A percentile compares a stretch with the other conserved stretches of the same genome.
Evolutionary conservation across 2,797 vertebrate species (phyloP).

Genomic region (Nothura maculosa): DNA sequence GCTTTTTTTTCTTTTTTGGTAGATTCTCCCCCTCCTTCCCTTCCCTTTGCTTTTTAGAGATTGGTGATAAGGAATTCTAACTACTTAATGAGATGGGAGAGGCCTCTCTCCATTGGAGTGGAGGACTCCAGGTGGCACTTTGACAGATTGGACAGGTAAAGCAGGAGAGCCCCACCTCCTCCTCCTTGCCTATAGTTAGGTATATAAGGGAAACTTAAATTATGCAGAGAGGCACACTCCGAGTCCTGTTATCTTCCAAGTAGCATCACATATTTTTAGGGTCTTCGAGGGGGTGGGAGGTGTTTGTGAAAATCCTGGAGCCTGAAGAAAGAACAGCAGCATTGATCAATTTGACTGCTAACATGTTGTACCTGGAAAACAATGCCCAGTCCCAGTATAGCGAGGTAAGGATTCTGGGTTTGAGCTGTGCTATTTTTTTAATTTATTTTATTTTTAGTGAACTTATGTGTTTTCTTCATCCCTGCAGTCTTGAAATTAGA

Average conservation of each 20-base stretch:
- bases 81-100: constrained; percentile 89
- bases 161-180: constrained; percentile 89
- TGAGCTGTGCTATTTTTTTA: constrained; percentile 19
- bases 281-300: constrained; percentile 87
- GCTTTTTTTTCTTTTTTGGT: constrained; percentile 55
- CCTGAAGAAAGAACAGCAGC: constrained; percentile 96
- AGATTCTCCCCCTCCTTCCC: not conserved
- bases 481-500: not conserved
- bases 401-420: constrained; percentile 91
- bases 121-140: constrained; percentile 90
- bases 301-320: constrained; percentile 95
- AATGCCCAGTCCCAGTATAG: constrained; percentile 94
- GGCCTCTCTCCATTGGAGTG: constrained; percentile 86
- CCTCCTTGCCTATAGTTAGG: constrained; percentile 84
- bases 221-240: constrained; percentile 85
- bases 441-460: constrained; percentile 19
- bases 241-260: constrained; percentile 84
- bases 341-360: constrained; percentile 98
- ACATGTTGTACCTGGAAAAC: constrained; percentile 99
- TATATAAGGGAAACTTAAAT: constrained; percentile 93
- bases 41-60: constrained; percentile 81
- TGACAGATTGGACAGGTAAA: constrained; percentile 94
- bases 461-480: rapidly evolving
- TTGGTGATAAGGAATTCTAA: constrained; percentile 89
- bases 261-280: constrained; percentile 78